Evolutionary conservation across 2,888 invertebrate species (phyloP).

Genomic region (Caenorhabditis zanzibari): DNA sequence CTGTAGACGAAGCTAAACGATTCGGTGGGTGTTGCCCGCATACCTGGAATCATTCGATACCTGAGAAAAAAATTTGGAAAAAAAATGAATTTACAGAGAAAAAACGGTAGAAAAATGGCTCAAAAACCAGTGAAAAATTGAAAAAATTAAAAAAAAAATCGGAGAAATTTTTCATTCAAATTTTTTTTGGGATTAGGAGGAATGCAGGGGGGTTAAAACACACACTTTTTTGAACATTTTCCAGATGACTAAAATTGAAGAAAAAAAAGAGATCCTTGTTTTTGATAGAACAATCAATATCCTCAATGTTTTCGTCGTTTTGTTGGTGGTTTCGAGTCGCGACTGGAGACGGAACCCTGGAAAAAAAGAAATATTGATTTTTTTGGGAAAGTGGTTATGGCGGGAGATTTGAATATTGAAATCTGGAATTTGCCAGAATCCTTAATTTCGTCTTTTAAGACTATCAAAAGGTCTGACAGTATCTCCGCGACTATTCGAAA

Average conservation of each 20-base stretch:
- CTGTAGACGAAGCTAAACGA: conserved; percentile 73
- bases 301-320: conserved; percentile 54
- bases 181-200: too few species aligned
- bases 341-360: conserved; percentile 60
- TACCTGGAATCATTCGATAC: conserved; percentile 53
- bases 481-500: too few species aligned
- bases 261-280: not conserved
- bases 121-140: not conserved
- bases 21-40: conserved; percentile 48
- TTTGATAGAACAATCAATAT: not conserved
- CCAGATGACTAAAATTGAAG: too few species aligned
- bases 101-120: not conserved
- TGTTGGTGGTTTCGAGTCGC: conserved; percentile 56
- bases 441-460: too few species aligned
- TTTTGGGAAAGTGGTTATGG: not conserved
- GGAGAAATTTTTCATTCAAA: not conserved
- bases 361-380: conserved; percentile 23
- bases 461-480: too few species aligned
- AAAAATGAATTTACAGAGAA: not conserved
- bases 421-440: too few species aligned
- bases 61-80: not conserved
- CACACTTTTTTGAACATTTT: too few species aligned
- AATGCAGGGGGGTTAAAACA: too few species aligned
- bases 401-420: not conserved
- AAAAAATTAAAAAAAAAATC: not conserved